A percentile compares a stretch with the other conserved stretches of the same genome.
Evolutionary conservation across 1,140 invertebrate species (phyloP).

Genomic region (Zaprionus taronus): DNA sequence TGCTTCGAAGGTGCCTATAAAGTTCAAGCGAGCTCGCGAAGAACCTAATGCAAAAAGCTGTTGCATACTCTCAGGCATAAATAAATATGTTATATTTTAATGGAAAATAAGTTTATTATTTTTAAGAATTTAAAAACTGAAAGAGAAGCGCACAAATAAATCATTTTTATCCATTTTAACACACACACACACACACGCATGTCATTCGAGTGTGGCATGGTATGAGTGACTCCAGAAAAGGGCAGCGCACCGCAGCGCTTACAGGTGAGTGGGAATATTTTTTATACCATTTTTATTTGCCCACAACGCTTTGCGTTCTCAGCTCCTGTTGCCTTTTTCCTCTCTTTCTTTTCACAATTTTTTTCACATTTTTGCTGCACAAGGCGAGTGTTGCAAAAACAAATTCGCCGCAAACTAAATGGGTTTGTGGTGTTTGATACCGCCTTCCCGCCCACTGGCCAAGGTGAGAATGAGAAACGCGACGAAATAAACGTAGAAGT

Average conservation of each 20-base stretch:
- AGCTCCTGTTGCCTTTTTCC: conserved; percentile 2
- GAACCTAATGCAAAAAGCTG: background rate
- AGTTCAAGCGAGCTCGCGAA: background rate
- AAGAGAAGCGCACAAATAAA: background rate
- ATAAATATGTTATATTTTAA: background rate
- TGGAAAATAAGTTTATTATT: background rate
- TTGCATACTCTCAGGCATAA: background rate
- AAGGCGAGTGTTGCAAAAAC: conserved; percentile 51
- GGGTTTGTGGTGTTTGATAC: conserved; percentile 70
- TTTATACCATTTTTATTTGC: conserved; percentile 48
- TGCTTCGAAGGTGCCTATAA: background rate
- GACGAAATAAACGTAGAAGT: conserved; percentile 38
- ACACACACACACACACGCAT: background rate
- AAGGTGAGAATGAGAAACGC: conserved; percentile 48
- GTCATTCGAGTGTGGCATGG: background rate
- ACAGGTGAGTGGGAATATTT: conserved; percentile 59
- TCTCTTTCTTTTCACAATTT: conserved; percentile 36
- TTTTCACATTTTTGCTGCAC: conserved; percentile 56
- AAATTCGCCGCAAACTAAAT: conserved; percentile 74
- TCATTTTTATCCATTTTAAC: background rate
- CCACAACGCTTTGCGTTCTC: conserved; percentile 11
- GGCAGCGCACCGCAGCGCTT: background rate
- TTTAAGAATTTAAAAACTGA: background rate
- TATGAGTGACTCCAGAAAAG: conserved; percentile 2
- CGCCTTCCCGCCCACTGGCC: conserved; percentile 11